A percentile compares a stretch with the other conserved stretches of the same genome.
These are phyloP conservation scores for Bemisia tabaci DNA, from an alignment of 1,140 invertebrate genomes.

Conservation along the genomic window DNA sequence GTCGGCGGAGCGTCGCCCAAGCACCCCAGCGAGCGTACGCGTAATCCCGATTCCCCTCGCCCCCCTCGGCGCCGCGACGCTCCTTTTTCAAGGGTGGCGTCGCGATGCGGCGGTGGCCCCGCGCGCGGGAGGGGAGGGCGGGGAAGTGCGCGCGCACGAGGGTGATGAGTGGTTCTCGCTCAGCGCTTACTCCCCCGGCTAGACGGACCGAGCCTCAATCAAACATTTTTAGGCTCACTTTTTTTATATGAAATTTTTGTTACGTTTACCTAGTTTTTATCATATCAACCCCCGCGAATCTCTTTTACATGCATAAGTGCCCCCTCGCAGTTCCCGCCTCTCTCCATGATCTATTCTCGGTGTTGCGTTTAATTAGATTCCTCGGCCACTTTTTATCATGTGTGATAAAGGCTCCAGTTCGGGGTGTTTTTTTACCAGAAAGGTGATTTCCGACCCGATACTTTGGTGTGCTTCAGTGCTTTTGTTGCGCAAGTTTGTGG, in stretches of 20 bases:
- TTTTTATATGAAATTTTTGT: background rate
- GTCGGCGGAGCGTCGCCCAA: no score
- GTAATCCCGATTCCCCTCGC: no score
- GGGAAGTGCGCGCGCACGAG: background rate
- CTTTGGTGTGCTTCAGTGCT: no score
- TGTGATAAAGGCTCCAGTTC: constrained; percentile 22
- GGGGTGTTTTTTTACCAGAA: constrained; percentile 24
- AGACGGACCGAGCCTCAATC: background rate
- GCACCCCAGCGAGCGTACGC: no score
- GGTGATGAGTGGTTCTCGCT: background rate
- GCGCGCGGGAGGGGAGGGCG: background rate
- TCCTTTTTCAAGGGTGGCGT: no score
- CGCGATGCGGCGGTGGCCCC: no score
- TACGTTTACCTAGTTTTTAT: background rate
- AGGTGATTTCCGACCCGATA: constrained; percentile 20
- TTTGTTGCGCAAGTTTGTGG: no score
- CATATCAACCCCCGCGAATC: background rate
- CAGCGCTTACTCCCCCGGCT: background rate
- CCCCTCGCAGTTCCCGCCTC: no score
- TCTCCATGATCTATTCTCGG: no score
- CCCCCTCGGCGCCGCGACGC: no score
- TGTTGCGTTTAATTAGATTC: background rate
- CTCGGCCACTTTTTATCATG: constrained; percentile 12
- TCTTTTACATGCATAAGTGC: background rate
- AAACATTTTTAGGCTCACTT: background rate